A percentile compares a stretch with the other conserved stretches of the same genome.
Evolutionary conservation across 2,888 invertebrate genomes (phyloP).

Genomic region (Xestia c-nigrum): DNA sequence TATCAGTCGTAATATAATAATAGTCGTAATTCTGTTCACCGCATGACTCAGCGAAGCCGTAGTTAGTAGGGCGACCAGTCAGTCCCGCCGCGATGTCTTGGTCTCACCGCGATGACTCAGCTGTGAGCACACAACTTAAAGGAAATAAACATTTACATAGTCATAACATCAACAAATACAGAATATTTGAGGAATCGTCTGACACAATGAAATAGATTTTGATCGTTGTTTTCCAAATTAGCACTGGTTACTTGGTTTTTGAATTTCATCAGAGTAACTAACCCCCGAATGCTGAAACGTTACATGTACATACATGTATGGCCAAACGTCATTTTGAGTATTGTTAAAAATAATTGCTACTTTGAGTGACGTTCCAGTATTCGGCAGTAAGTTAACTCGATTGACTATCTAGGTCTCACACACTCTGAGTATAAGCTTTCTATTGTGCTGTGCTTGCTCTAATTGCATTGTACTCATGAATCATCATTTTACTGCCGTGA

Average conservation of each 20-base stretch:
- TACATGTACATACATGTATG: too few relatives aligned
- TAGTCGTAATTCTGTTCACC: conserved; percentile 52
- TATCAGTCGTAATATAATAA: conserved; percentile 43
- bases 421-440: background rate
- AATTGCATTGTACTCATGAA: background rate
- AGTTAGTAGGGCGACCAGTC: conserved; percentile 59
- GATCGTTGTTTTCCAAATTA: background rate
- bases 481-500: background rate
- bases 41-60: conserved; percentile 68
- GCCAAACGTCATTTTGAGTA: too few relatives aligned
- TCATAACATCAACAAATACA: conserved; percentile 10
- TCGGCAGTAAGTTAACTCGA: background rate
- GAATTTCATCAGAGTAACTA: background rate
- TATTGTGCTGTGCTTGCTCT: background rate
- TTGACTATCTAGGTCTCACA: background rate
- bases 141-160: conserved; percentile 13
- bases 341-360: too few relatives aligned
- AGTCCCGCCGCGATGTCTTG: background rate
- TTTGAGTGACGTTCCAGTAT: too few relatives aligned
- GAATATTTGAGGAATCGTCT: background rate
- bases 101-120: conserved; percentile 35
- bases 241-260: background rate
- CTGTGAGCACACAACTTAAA: background rate
- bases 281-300: too few relatives aligned
- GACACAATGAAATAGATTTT: background rate